phyloP scores from a whole-genome alignment of 2,797 vertebrate species.

The Gastrophryne carolinensis region DNA sequence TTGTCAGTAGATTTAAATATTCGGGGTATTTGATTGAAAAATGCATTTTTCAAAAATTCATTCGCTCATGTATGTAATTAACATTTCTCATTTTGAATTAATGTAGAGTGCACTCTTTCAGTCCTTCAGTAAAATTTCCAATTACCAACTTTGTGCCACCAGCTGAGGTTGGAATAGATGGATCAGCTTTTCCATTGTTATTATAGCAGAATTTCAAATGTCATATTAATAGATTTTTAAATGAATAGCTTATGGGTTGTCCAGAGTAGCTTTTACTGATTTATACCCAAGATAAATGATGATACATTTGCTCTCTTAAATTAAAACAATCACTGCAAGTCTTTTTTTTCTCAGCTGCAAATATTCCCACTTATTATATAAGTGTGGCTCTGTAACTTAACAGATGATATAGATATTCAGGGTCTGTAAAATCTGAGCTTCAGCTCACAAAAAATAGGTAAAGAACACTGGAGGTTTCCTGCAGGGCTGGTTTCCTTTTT shows the following conservation, averaged over 20 bases:
- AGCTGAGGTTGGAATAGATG: slow-evolving; percentile 58
- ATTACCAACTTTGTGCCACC: slow-evolving; percentile 59
- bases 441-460: too few relatives aligned
- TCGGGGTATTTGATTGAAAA: slow-evolving; percentile 39
- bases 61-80: slow-evolving; percentile 55
- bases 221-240: slow-evolving; percentile 54
- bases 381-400: slow-evolving; percentile 40
- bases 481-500: too few relatives aligned
- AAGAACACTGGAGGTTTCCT: too few relatives aligned
- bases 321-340: slow-evolving; percentile 47
- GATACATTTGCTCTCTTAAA: slow-evolving; percentile 52
- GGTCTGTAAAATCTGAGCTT: too few relatives aligned
- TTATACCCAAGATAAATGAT: slow-evolving; percentile 7
- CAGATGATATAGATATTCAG: too few relatives aligned
- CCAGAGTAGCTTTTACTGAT: slow-evolving; percentile 35
- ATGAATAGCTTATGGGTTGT: slow-evolving; percentile 43
- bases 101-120: slow-evolving; percentile 54
- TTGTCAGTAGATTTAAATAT: slow-evolving; percentile 16
- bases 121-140: slow-evolving; percentile 53
- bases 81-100: slow-evolving; percentile 57
- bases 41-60: slow-evolving; percentile 37
- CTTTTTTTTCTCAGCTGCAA: slow-evolving; percentile 49
- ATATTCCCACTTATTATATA: slow-evolving; percentile 29
- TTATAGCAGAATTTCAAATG: slow-evolving; percentile 58
- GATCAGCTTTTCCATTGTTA: slow-evolving; percentile 54